These are phyloP conservation scores for Porites lobata DNA, from an alignment of 92 coral and sea anemone species.

Conservation along the genomic window DNA sequence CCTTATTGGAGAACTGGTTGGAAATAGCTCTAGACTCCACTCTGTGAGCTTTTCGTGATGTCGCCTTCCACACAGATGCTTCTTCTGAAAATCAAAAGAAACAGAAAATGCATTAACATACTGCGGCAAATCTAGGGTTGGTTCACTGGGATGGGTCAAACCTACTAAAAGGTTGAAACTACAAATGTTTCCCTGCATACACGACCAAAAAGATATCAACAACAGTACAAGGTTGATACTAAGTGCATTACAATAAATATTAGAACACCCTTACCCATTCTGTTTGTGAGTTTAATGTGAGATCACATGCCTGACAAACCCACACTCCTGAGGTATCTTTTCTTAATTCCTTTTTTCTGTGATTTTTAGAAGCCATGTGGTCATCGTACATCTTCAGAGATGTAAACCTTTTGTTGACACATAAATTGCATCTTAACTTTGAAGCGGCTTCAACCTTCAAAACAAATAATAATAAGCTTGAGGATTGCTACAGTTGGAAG, in stretches of 20 bases:
- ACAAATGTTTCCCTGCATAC: not conserved
- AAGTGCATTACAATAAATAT: not conserved
- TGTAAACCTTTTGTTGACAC: slow-evolving; percentile 68
- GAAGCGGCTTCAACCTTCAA: slow-evolving; percentile 68
- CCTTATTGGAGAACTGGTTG: slow-evolving; percentile 43
- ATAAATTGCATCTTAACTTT: slow-evolving; percentile 63
- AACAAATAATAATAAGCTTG: too few species aligned
- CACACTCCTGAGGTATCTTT: slow-evolving; percentile 46
- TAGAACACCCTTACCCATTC: slow-evolving; percentile 59
- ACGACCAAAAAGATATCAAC: too few species aligned
- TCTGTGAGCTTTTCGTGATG: slow-evolving; percentile 51
- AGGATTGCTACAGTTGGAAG: too few species aligned
- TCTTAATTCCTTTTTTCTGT: slow-evolving; percentile 50
- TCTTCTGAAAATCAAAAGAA: slow-evolving; percentile 22
- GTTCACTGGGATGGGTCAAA: too few species aligned
- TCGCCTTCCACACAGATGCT: slow-evolving; percentile 67
- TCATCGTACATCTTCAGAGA: slow-evolving; percentile 77
- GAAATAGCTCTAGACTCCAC: slow-evolving; percentile 35
- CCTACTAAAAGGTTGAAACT: too few species aligned
- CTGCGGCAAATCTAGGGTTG: too few species aligned
- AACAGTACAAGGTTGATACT: not conserved
- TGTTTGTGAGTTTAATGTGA: slow-evolving; percentile 57
- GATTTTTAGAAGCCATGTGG: slow-evolving; percentile 81
- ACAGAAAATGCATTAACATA: not conserved
- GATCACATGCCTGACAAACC: slow-evolving; percentile 79